Evolutionary conservation across 2,797 vertebrate genomes (phyloP).

Genomic region (Galagoides demidoff): DNA sequence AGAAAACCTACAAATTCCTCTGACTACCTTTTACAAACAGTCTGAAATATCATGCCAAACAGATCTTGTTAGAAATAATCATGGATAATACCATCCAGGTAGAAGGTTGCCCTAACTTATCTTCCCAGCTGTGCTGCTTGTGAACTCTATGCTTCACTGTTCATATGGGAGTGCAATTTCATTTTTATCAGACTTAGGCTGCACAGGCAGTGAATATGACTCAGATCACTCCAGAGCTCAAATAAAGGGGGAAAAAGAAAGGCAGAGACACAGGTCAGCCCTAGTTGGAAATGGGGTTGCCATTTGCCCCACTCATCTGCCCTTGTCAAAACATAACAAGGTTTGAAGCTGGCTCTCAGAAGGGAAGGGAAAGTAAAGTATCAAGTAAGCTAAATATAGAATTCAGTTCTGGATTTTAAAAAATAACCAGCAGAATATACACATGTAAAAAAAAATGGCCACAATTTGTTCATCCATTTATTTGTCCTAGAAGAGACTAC

Average conservation of each 20-base stretch:
- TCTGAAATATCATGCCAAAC: not conserved
- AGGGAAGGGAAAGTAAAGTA: not conserved
- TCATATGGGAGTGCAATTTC: not conserved
- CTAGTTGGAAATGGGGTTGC: not conserved
- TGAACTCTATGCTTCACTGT: not conserved
- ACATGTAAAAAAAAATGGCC: not conserved
- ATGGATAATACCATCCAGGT: not conserved
- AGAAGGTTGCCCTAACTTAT: not conserved
- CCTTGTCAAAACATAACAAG: slow-evolving; percentile 15
- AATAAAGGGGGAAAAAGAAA: not conserved
- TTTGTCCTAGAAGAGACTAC: not conserved
- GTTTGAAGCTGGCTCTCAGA: not conserved
- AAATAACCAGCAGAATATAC: not conserved
- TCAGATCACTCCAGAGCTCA: not conserved
- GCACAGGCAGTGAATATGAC: not conserved
- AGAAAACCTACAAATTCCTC: slow-evolving; percentile 1
- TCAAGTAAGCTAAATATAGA: not conserved
- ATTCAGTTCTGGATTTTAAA: not conserved
- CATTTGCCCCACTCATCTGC: not conserved
- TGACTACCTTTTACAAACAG: not conserved
- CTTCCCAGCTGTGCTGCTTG: not conserved
- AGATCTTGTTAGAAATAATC: not conserved
- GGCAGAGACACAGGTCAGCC: not conserved
- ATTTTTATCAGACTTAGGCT: not conserved
- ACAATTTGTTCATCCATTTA: not conserved